Evolutionary conservation across 1,140 invertebrate genomes (phyloP).

Genomic region (Aphelenchoides avenae): DNA sequence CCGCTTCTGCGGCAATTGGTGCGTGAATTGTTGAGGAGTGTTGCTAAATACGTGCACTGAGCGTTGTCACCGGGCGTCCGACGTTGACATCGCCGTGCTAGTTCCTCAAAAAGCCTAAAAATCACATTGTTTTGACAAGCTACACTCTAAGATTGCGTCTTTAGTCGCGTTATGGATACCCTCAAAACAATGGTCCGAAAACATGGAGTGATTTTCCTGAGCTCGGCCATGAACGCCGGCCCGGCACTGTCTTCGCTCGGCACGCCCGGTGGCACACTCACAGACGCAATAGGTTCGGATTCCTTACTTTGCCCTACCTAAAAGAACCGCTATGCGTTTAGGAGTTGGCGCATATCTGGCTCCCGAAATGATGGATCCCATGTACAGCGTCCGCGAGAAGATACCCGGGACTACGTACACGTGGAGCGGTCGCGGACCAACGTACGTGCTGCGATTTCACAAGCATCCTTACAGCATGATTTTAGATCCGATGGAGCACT

Average conservation of each 20-base stretch:
- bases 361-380: conserved; percentile 91
- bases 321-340: not conserved
- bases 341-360: conserved; percentile 91
- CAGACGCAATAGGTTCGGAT: conserved; percentile 84
- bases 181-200: conserved; percentile 86
- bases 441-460: conserved; percentile 51
- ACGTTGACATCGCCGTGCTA: too few relatives aligned
- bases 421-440: conserved; percentile 83
- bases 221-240: conserved; percentile 88
- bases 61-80: too few relatives aligned
- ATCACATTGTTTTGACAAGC: too few relatives aligned
- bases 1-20: too few relatives aligned
- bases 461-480: not conserved
- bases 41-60: too few relatives aligned
- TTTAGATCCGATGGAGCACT: conserved; percentile 76
- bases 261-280: conserved; percentile 81
- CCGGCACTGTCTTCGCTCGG: conserved; percentile 86
- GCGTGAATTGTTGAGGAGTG: too few relatives aligned
- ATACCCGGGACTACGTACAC: conserved; percentile 80
- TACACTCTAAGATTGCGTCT: too few relatives aligned
- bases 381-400: conserved; percentile 82
- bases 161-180: conserved; percentile 74
- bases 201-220: conserved; percentile 83
- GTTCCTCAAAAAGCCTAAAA: too few relatives aligned
- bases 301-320: conserved; percentile 8